Evolutionary conservation across 1,140 invertebrate genomes (phyloP).

Genomic region (Cepaea nemoralis): DNA sequence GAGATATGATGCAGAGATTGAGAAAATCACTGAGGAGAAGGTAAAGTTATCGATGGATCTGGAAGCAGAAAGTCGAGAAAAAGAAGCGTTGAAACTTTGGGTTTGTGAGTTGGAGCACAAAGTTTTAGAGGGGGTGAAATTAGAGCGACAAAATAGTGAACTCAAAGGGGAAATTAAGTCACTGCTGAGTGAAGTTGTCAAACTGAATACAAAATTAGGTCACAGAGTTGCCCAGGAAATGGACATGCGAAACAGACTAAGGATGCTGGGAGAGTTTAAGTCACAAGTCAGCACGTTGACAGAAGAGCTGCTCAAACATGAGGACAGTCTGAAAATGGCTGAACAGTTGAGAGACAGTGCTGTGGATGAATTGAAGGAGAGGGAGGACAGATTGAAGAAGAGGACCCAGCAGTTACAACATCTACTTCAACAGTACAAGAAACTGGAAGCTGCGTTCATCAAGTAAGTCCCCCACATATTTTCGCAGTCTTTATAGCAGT

Average conservation of each 20-base stretch:
- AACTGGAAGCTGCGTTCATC: conserved; percentile 24
- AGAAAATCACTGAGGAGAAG: not conserved
- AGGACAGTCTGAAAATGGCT: not conserved
- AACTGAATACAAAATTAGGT: not conserved
- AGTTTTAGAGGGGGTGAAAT: not conserved
- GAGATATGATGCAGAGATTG: not conserved
- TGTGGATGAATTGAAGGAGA: conserved; percentile 22
- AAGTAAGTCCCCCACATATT: conserved; percentile 31
- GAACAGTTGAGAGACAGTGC: not conserved
- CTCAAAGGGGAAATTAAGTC: not conserved
- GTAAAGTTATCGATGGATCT: not conserved
- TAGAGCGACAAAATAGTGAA: not conserved
- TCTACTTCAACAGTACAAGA: conserved; percentile 17
- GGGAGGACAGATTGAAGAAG: conserved; percentile 25
- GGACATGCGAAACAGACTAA: not conserved
- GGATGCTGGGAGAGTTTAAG: not conserved
- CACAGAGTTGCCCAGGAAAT: not conserved
- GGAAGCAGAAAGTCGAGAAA: not conserved
- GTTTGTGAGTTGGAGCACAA: not conserved
- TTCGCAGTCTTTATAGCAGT: too few relatives aligned
- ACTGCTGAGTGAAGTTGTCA: not conserved
- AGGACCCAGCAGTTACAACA: conserved; percentile 18
- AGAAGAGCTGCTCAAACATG: not conserved
- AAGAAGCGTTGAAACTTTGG: not conserved
- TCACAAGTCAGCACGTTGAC: not conserved